Base-by-base conservation (phyloP, 1,140 invertebrate genomes). In the Lasioglossum albipes region DNA sequence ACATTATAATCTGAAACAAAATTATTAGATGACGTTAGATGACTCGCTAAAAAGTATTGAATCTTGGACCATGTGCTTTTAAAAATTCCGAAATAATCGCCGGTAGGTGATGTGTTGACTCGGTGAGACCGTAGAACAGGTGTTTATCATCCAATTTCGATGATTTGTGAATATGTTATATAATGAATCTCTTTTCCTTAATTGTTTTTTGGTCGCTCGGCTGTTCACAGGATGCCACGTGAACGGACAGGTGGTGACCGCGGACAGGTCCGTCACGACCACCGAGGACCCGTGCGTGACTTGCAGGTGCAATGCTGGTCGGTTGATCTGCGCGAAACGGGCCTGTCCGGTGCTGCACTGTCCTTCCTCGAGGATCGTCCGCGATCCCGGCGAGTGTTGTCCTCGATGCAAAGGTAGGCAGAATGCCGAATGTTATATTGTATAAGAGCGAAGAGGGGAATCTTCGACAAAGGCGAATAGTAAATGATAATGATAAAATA, bases 331-430 rank as follows among this genome's bases (percentile, higher is more conserved):
- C 91, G 94, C 95, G 6, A 98, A 97, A 89, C 95, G 96, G 75
- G 96, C 97, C 2, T 99, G 98, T 90, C 97, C 97, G 2, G 96
- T 97, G 5, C 93, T 98, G 7, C 95, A 96, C 27, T 98, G 97
- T 91, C 95, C 96, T 41, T 86, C 93, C 65, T 93, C 94, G 10
- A 95, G 95, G 73, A 96, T 97, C 84, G 92, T 94, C 36, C 94
- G 95, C 57, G 94, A 94, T 41, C 94, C 95, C 2, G 96, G 96
- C 4, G 95, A 97, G 86, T 98, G 98, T 90, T 99, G 98, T 92
- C 97, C 97, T 0, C 92, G 94, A 68, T 98, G 98, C 89, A 95
- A 94, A 82, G 96, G 96, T 94, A 94, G 57, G n/a, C n/a, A n/a
- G n/a, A n/a, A 20, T n/a, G 4, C 36, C 36, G 36, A 36, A 36